These are phyloP conservation scores for Heliconius hermathena DNA, from an alignment of 1,140 invertebrate species.

Conservation along the genomic window DNA sequence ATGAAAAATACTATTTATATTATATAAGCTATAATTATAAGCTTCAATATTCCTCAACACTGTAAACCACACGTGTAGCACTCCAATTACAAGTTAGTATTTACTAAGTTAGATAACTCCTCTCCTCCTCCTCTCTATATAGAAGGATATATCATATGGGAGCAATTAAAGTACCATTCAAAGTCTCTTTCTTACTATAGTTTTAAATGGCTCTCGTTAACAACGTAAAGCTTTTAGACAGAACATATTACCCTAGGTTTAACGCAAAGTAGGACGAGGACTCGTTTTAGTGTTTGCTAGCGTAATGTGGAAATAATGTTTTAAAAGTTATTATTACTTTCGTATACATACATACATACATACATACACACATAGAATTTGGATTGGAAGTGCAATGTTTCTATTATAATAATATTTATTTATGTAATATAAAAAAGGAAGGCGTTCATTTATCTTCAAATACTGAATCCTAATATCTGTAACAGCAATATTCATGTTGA, in stretches of 20 bases:
- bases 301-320: neutral
- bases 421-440: neutral
- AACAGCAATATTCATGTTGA: too few species aligned
- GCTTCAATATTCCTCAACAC: neutral
- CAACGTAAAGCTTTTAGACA: slow-evolving; percentile 74
- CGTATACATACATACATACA: neutral
- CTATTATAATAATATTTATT: neutral
- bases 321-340: slow-evolving; percentile 2
- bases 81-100: neutral
- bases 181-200: slow-evolving; percentile 34
- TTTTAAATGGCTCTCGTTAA: slow-evolving; percentile 44
- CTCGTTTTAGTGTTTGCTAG: neutral
- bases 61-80: neutral
- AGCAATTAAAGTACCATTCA: slow-evolving; percentile 27
- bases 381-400: too few species aligned
- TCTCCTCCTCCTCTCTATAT: neutral
- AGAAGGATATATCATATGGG: slow-evolving; percentile 12
- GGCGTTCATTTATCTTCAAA: too few species aligned
- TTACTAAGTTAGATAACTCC: neutral
- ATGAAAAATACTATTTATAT: too few species aligned
- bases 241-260: slow-evolving; percentile 29
- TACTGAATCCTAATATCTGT: too few species aligned
- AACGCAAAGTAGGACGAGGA: slow-evolving; percentile 22
- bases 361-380: too few species aligned
- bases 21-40: too few species aligned